Conservation (phyloP, 2,797 vertebrate species). For the Ctenosaura bakeri region DNA sequence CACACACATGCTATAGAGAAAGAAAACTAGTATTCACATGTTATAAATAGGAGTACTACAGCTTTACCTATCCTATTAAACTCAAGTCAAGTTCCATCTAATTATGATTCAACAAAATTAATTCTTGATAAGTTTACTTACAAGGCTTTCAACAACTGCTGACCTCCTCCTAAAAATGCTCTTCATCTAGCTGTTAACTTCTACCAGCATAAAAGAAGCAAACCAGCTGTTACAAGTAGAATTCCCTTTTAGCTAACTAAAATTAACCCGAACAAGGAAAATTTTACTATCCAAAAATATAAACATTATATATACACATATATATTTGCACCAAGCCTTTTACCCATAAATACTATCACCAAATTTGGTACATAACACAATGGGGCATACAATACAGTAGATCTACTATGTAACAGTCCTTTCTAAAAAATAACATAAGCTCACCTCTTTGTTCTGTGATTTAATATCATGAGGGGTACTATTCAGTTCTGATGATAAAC, state of each 20-base stretch:
- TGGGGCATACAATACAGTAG: background rate
- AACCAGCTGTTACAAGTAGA: slow-evolving; percentile 41
- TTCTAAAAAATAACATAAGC: background rate
- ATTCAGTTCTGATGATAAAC: background rate
- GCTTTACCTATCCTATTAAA: slow-evolving; percentile 24
- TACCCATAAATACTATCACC: background rate
- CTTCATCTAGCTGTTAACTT: slow-evolving; percentile 21
- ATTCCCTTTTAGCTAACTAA: slow-evolving; percentile 68
- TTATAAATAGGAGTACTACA: background rate
- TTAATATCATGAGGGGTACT: background rate
- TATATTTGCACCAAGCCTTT: background rate
- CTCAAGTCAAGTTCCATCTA: background rate
- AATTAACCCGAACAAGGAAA: slow-evolving; percentile 30
- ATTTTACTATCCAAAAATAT: slow-evolving; percentile 34
- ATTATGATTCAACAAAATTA: background rate
- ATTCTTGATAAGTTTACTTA: slow-evolving; percentile 8
- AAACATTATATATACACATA: slow-evolving; percentile 5
- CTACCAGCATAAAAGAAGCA: slow-evolving; percentile 13
- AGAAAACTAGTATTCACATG: background rate
- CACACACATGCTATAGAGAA: rapidly evolving
- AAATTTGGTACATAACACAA: slow-evolving; percentile 1
- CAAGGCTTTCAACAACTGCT: slow-evolving; percentile 52
- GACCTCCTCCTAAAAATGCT: background rate
- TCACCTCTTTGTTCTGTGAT: background rate
- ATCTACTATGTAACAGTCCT: background rate